These are phyloP conservation scores for Epirrhoe alternata DNA, from an alignment of 2,888 invertebrate species.

Conservation along the genomic window DNA sequence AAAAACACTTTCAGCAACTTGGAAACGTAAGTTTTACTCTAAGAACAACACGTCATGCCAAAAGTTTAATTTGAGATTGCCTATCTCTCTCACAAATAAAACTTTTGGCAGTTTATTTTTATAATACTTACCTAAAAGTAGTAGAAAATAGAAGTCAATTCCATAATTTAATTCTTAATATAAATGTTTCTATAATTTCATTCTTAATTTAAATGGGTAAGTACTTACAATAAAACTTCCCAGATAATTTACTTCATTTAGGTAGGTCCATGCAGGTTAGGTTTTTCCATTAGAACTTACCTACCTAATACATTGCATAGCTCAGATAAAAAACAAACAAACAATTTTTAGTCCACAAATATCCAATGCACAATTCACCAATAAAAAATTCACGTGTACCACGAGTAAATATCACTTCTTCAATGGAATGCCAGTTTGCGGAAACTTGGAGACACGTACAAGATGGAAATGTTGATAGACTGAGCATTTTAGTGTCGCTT, in stretches of 20 bases:
- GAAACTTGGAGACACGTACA: slow-evolving; percentile 23
- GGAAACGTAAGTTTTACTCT: no score
- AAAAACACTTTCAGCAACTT: no score
- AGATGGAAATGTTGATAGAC: slow-evolving; percentile 17
- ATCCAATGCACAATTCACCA: slow-evolving; percentile 6
- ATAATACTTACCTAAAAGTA: no score
- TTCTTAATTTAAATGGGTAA: neutral
- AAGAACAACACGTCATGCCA: no score
- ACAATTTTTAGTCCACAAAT: neutral
- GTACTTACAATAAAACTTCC: neutral
- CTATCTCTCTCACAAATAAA: no score
- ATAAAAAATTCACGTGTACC: slow-evolving; percentile 11
- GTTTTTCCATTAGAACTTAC: neutral
- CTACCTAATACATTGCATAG: neutral
- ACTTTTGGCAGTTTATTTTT: no score
- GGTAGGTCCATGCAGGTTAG: neutral
- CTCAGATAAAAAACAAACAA: neutral
- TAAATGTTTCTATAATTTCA: no score
- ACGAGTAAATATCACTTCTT: slow-evolving; percentile 13
- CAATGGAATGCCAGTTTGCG: slow-evolving; percentile 18
- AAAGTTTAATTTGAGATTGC: no score
- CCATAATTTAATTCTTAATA: no score
- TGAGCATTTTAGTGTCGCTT: slow-evolving; percentile 8
- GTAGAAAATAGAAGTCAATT: no score
- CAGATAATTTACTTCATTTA: neutral